Conservation (phyloP, 2,113 vertebrate species). For the Coregonus clupeaformis region DNA sequence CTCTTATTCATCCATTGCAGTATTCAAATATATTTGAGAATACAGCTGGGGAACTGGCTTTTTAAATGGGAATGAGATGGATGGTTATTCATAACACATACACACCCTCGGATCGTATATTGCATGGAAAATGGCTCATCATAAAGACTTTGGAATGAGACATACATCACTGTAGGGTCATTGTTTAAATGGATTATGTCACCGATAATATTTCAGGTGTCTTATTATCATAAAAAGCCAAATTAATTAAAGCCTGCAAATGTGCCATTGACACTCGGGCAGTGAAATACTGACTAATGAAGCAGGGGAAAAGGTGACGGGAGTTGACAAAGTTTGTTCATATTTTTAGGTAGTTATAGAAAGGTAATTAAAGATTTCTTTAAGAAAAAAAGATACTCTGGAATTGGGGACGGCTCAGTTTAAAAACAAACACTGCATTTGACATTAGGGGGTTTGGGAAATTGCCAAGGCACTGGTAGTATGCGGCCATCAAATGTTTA, state of each 20-base stretch:
- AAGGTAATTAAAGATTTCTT: constrained; percentile 42
- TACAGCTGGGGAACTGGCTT: constrained; percentile 20
- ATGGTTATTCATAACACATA: constrained; percentile 27
- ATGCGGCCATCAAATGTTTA: constrained; percentile 43
- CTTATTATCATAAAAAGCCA: constrained; percentile 31
- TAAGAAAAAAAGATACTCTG: background rate
- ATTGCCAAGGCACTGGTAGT: background rate
- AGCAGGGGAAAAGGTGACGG: background rate
- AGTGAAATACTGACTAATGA: background rate
- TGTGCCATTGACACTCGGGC: background rate
- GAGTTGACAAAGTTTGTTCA: constrained; percentile 2
- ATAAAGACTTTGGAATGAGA: constrained; percentile 24
- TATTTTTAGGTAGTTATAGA: constrained; percentile 23
- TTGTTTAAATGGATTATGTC: constrained; percentile 37
- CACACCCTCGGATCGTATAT: constrained; percentile 18
- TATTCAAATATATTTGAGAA: constrained; percentile 32
- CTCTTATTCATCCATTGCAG: constrained; percentile 28
- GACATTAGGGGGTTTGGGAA: constrained; percentile 30
- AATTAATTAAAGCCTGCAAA: constrained; percentile 40
- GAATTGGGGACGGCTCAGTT: background rate
- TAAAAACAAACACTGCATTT: constrained; percentile 21
- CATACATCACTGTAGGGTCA: constrained; percentile 22
- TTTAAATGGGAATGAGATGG: constrained; percentile 29
- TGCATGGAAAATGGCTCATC: constrained; percentile 12
- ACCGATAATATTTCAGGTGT: constrained; percentile 40